Conservation (phyloP, 2,888 invertebrate species). For the Neoitamus cyanurus region DNA sequence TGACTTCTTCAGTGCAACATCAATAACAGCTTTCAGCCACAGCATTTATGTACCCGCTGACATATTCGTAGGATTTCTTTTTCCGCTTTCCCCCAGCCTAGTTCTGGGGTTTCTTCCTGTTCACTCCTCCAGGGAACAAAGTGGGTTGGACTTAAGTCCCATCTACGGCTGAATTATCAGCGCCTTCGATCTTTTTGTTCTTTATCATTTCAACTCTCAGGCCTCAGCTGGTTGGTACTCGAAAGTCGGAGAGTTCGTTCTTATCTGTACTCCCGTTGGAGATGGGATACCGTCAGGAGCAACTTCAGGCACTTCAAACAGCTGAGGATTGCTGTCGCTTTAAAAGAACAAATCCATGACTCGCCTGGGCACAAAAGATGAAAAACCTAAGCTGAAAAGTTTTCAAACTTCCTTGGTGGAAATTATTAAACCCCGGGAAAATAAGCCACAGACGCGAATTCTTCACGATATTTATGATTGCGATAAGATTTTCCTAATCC, state of each 20-base stretch:
- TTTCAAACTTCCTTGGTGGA: not conserved
- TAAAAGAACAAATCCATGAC: not conserved
- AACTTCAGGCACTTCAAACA: not conserved
- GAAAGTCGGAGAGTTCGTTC: not conserved
- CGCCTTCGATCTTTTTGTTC: not conserved
- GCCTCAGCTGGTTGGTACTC: not conserved
- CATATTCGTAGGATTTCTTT: not conserved
- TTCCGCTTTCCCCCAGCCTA: not conserved
- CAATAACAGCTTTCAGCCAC: constrained; percentile 38
- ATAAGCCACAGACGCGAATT: not conserved
- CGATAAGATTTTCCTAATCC: not conserved
- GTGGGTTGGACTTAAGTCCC: not conserved
- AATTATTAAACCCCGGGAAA: not conserved
- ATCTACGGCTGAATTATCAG: not conserved
- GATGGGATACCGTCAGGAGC: not conserved
- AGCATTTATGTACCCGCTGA: constrained; percentile 4
- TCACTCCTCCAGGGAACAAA: not conserved
- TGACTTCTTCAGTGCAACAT: constrained; percentile 38
- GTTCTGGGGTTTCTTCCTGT: not conserved
- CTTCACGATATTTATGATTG: not conserved
- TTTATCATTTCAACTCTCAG: not conserved
- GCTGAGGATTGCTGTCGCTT: not conserved
- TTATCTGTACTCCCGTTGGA: not conserved
- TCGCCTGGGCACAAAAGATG: not conserved
- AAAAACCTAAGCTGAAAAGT: not conserved